Conservation (phyloP, 2,888 invertebrate genomes). For the Eilema depressum region DNA sequence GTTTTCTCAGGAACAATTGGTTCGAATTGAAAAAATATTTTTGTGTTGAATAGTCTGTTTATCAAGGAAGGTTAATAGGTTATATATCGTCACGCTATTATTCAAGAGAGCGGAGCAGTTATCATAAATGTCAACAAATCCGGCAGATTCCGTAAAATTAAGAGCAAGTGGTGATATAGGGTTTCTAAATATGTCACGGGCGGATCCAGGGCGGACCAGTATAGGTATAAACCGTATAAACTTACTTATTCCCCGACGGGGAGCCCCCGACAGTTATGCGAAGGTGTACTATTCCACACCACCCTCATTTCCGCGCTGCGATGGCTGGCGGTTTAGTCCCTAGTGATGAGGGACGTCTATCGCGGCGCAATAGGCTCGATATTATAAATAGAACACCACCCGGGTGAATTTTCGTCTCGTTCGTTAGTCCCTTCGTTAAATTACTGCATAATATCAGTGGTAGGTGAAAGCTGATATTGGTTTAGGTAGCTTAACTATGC, state of each 20-base stretch:
- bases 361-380: conserved; percentile 3
- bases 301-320: conserved; percentile 20
- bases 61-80: no score
- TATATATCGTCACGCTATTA: no score
- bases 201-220: no score
- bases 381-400: conserved; percentile 6
- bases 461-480: neutral
- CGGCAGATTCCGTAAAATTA: no score
- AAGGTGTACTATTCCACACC: conserved; percentile 21
- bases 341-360: conserved; percentile 14
- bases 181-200: no score
- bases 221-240: conserved; percentile 13
- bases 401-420: neutral
- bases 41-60: no score
- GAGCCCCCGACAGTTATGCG: conserved; percentile 21
- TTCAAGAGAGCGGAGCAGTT: no score
- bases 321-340: conserved; percentile 20
- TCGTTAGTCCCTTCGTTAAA: neutral
- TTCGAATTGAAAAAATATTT: no score
- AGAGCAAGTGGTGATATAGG: no score
- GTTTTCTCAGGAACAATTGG: no score
- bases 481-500: no score
- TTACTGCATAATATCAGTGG: neutral
- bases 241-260: conserved; percentile 22
- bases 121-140: no score